Evolutionary conservation across 2,888 invertebrate genomes (phyloP).

Genomic region (Lasius platythorax): DNA sequence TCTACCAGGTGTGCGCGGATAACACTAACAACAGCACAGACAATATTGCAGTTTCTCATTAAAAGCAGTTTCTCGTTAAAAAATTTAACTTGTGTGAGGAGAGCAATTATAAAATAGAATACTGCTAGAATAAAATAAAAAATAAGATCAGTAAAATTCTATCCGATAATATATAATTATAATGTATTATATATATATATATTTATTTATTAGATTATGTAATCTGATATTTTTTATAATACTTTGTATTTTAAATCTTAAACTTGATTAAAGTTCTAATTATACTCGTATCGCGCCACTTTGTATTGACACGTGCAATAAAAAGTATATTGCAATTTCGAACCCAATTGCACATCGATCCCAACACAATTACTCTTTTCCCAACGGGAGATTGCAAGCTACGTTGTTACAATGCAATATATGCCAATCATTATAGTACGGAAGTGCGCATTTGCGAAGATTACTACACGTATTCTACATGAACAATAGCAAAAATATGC

Average conservation of each 20-base stretch:
- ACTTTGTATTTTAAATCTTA: slow-evolving; percentile 10
- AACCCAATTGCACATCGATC: slow-evolving; percentile 65
- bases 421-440: slow-evolving; percentile 42
- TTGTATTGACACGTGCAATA: slow-evolving; percentile 58
- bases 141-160: background rate
- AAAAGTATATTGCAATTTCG: slow-evolving; percentile 70
- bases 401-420: slow-evolving; percentile 29
- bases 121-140: background rate
- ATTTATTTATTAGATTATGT: background rate
- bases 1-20: background rate
- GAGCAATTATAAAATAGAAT: background rate
- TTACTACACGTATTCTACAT: slow-evolving; percentile 2
- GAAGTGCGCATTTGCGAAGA: slow-evolving; percentile 7
- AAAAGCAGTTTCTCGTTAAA: background rate
- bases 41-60: background rate
- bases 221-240: background rate
- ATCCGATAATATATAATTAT: background rate
- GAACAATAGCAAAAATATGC: background rate
- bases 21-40: background rate
- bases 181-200: background rate
- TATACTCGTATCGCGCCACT: slow-evolving; percentile 12
- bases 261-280: slow-evolving; percentile 36
- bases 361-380: slow-evolving; percentile 58
- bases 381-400: slow-evolving; percentile 40
- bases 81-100: background rate